These are phyloP conservation scores for Zosterops japonicus DNA, from an alignment of 2,113 vertebrate genomes.

Conservation along the genomic window DNA sequence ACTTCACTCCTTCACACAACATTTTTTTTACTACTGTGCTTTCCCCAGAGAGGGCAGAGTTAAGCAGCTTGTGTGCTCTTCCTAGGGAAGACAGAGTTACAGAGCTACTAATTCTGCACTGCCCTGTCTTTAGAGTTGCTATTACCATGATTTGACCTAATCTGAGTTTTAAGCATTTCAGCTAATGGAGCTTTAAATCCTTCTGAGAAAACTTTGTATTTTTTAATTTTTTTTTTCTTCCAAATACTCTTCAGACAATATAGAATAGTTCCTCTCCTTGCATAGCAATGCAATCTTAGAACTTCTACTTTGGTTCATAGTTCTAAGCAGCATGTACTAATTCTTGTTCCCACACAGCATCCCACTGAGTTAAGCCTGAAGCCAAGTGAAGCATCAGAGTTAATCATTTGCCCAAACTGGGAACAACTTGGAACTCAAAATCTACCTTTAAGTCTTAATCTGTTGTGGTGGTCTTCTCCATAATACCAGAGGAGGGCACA, in stretches of 20 bases:
- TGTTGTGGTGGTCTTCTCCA: background rate
- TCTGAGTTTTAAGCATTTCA: background rate
- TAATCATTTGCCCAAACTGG: background rate
- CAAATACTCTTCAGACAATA: background rate
- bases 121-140: background rate
- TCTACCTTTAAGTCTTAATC: background rate
- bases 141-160: background rate
- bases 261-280: background rate
- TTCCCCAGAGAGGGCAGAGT: background rate
- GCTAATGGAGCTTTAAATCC: background rate
- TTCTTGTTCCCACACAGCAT: background rate
- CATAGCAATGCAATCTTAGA: background rate
- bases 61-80: background rate
- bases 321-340: background rate
- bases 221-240: background rate
- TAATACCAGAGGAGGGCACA: background rate
- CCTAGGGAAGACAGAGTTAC: background rate
- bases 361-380: background rate
- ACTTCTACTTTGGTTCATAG: background rate
- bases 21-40: background rate
- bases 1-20: background rate
- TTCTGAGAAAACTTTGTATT: background rate
- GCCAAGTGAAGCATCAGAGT: background rate
- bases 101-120: background rate
- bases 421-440: background rate